phyloP scores from a whole-genome alignment of 2,888 invertebrate genomes.

The Drosophila limbata region DNA sequence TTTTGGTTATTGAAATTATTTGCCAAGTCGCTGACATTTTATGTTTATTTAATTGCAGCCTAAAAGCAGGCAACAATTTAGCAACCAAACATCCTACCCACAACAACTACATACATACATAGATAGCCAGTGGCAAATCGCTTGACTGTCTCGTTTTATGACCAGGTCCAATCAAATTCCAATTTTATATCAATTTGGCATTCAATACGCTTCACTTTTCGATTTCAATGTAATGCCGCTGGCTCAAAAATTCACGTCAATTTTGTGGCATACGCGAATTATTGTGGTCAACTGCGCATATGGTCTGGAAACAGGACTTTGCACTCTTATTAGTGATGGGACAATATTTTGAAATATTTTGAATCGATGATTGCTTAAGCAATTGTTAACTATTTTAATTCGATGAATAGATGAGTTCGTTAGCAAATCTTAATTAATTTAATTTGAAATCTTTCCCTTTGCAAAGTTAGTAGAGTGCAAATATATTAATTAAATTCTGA shows the following conservation, averaged over 20 bases:
- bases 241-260: constrained; percentile 50
- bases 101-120: too few species aligned
- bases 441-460: too few species aligned
- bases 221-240: constrained; percentile 57
- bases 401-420: too few species aligned
- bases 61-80: constrained; percentile 44
- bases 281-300: constrained; percentile 64
- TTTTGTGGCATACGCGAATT: constrained; percentile 58
- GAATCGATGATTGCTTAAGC: too few species aligned
- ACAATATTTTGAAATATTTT: too few species aligned
- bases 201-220: constrained; percentile 72
- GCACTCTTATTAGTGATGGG: too few species aligned
- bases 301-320: neutral
- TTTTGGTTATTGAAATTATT: constrained; percentile 67
- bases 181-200: constrained; percentile 69
- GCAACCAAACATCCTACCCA: neutral
- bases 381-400: too few species aligned
- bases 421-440: too few species aligned
- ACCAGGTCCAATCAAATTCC: constrained; percentile 60
- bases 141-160: constrained; percentile 24
- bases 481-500: too few species aligned
- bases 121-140: constrained; percentile 23
- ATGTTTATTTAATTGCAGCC: constrained; percentile 74
- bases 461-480: too few species aligned
- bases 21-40: constrained; percentile 73